Percentiles rank a stretch among this genome's conserved stretches.
phyloP scores from a whole-genome alignment of 2,113 vertebrate species.

The Jaculus jaculus region DNA sequence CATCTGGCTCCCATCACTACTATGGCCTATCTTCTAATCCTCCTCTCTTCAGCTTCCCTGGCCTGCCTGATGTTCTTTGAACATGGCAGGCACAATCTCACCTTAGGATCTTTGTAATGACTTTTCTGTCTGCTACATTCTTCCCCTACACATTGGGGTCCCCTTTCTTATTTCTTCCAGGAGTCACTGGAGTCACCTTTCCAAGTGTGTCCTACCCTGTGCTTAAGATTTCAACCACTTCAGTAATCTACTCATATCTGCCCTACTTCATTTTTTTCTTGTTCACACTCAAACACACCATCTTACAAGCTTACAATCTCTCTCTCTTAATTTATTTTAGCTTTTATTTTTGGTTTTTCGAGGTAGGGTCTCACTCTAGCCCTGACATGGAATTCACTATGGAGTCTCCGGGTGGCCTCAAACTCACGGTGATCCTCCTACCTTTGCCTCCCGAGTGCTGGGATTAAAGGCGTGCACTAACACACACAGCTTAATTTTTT shows the following conservation, averaged over 20 bases:
- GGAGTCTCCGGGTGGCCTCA: too few relatives aligned
- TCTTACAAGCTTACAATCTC: not conserved
- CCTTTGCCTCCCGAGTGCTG: too few relatives aligned
- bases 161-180: not conserved
- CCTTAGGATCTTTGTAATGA: constrained; percentile 5
- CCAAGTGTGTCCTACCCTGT: constrained; percentile 22
- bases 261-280: constrained; percentile 5
- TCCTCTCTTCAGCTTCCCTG: not conserved
- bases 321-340: constrained; percentile 1
- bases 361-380: not conserved
- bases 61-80: constrained; percentile 1
- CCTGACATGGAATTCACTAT: too few relatives aligned
- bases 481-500: too few relatives aligned
- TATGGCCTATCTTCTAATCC: not conserved
- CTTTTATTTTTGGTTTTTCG: constrained; percentile 46
- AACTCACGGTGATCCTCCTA: too few relatives aligned
- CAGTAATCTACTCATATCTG: not conserved
- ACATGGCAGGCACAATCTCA: not conserved
- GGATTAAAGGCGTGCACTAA: too few relatives aligned
- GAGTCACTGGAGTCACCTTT: constrained; percentile 38
- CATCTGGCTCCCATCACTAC: not conserved
- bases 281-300: not conserved
- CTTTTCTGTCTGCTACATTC: not conserved
- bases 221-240: constrained; percentile 29
- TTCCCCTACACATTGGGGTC: not conserved